Base-by-base conservation (phyloP, 2,888 invertebrate species). In the Lamproptera curius region DNA sequence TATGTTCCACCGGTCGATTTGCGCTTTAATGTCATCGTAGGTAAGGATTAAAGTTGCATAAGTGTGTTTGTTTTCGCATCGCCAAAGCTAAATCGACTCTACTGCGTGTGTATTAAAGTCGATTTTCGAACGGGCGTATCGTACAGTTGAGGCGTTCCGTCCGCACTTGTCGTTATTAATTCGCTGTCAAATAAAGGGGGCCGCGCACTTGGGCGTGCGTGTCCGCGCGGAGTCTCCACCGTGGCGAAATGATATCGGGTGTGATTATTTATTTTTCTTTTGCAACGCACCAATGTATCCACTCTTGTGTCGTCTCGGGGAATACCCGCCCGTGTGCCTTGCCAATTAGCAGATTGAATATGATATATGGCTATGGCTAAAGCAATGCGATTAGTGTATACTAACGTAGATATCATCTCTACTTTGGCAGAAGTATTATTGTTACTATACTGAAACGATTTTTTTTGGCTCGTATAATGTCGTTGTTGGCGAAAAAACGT, bases 111-210 rank as follows among this genome's bases (percentile, higher is more conserved):
- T 65, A 70, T 76, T 82, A 86, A 74, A 83, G 86, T 76, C 74
- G 67, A 75, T 54, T 69, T 83, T 81, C 61, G 67, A n/a, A 66
- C 68, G 67, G 73, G 65, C 61, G 62, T 56, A 57, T 62, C 58
- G 61, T 68, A 61, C 66, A 62, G 74, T 77, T 85, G 70, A 61
- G 79, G 67, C 80, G 73, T 82, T 85, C 65, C 73, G 69, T 73
- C 80, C 65, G 63, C 65, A 70, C 61, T 62, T 64, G 69, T 67
- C 73, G 76, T 85, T 86, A 87, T 87, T 87, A 86, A 86, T 86
- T 87, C 85, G 84, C 87, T 86, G 87, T 87, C 86, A 87, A 86
- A 86, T 87, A 86, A 86, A 86, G 85, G 84, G 84, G 86, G 87
- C 86, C 85, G 86, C 85, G 81, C 80, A 73, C 81, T 82, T 82